Base-by-base conservation (phyloP, 2,797 vertebrate genomes). In the Sebastes jordani region DNA sequence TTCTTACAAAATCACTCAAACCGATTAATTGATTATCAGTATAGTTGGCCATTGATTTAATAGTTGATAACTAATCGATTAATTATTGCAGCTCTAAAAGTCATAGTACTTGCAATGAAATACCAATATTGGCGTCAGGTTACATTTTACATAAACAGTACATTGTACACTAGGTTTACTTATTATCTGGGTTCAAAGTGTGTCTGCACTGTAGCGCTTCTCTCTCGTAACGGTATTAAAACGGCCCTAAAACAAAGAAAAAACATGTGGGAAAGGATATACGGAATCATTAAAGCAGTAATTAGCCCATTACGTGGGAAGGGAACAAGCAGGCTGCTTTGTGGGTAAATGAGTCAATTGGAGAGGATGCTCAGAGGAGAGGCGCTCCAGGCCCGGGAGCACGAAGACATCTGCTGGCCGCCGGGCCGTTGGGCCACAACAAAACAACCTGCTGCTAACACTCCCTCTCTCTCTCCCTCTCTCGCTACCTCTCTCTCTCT, bases 341-440 rank as follows among this genome's bases (percentile, higher is more conserved):
- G 93, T 94, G 92, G 93, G 91, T 95, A 96, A 96, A 95, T 92
- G 86, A 95, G 95, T 94, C 92, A 95, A 95, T 95, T 94, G 95
- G 86, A 93, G 87, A 93, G 84, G 90, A 92, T 84, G 88, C 92
- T 91, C 92, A 88, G 89, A 94, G 93, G 94, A 94, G 90, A 93
- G 89, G 74, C 62, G 83, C 91, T 91, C 59, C 65, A 90, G 89
- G 83, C 91, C 84, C 25, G 25, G 86, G 82, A 91, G 91, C 89
- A 85, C 63, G 78, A 88, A 95, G 93, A 93, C 93, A 95, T 95
- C 94, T 94, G 95, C 93, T 89, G 92, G 91, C 89, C 73, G 81
- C 86, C 68, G 83, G 83, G 91, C 90, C 84, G 65, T 23, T 84
- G 89, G 85, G 91, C 90, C 86, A 89, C 83, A 88, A 90, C 92